phyloP scores from a whole-genome alignment of 2,888 invertebrate species.

The Nudaria mundana region DNA sequence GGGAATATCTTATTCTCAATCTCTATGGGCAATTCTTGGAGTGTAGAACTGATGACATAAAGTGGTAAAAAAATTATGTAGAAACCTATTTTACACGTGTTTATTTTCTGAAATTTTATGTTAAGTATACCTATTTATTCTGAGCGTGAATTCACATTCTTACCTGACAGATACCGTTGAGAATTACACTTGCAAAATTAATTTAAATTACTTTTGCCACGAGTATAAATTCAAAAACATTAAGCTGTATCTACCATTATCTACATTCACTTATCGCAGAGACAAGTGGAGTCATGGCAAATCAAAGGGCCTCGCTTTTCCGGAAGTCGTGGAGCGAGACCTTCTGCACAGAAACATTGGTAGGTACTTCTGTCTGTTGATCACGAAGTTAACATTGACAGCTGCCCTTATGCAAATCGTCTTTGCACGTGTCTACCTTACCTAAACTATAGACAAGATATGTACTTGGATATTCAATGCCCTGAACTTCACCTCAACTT shows the following conservation, averaged over 20 bases:
- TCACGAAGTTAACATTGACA: constrained; percentile 63
- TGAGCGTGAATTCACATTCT: no score
- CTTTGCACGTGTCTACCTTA: constrained; percentile 48
- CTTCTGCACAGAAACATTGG: no score
- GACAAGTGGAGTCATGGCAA: constrained; percentile 58
- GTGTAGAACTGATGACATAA: no score
- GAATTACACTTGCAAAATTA: constrained; percentile 37
- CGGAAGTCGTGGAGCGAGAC: constrained; percentile 63
- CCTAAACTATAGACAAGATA: constrained; percentile 35
- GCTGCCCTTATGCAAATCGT: constrained; percentile 74
- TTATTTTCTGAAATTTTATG: background rate
- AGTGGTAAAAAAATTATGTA: no score
- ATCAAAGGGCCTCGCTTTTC: constrained; percentile 68
- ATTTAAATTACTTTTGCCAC: constrained; percentile 25
- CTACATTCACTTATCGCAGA: constrained; percentile 38
- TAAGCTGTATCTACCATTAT: constrained; percentile 40
- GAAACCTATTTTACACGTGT: no score
- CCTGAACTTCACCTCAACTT: constrained; percentile 31
- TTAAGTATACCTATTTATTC: background rate
- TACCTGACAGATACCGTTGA: constrained; percentile 5
- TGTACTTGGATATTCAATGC: constrained; percentile 23
- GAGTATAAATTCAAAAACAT: constrained; percentile 18
- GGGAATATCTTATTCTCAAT: no score
- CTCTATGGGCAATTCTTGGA: no score
- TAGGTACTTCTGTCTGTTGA: constrained; percentile 55